phyloP scores from a whole-genome alignment of 1,140 invertebrate genomes.

The Brachionus plicatilis region DNA sequence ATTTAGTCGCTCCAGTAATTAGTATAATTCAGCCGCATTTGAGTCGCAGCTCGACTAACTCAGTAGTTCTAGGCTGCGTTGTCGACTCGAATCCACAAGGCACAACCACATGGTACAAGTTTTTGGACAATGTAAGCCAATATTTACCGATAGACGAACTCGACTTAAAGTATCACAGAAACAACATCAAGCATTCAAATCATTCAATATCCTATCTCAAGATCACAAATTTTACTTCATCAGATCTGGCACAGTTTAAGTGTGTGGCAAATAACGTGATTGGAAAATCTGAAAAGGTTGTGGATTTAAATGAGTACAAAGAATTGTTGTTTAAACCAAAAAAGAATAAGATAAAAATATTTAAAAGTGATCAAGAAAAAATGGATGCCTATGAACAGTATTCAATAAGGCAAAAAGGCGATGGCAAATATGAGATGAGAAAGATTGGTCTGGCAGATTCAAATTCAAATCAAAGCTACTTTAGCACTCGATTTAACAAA shows the following conservation, averaged over 20 bases:
- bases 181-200: constrained; percentile 14
- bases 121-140: not conserved
- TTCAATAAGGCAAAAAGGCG: not conserved
- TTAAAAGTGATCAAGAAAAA: not conserved
- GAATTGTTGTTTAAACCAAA: not conserved
- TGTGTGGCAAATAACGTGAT: constrained; percentile 24
- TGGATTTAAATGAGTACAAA: not conserved
- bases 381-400: not conserved
- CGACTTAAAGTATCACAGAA: not conserved
- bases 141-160: not conserved
- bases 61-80: constrained; percentile 24
- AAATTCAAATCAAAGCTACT: not conserved
- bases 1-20: not conserved
- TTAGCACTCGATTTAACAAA: not conserved
- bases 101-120: not conserved
- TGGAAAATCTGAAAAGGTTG: not conserved
- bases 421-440: not conserved
- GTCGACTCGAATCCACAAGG: constrained; percentile 20
- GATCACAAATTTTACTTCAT: not conserved
- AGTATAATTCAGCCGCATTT: constrained; percentile 22
- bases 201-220: constrained; percentile 29
- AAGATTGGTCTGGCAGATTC: not conserved
- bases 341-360: not conserved
- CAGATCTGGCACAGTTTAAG: not conserved
- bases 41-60: not conserved